Evolutionary conservation across 1,140 invertebrate species (phyloP), one percentile per base, ranked within the genome.

Genomic region (Coelopa frigida): DNA sequence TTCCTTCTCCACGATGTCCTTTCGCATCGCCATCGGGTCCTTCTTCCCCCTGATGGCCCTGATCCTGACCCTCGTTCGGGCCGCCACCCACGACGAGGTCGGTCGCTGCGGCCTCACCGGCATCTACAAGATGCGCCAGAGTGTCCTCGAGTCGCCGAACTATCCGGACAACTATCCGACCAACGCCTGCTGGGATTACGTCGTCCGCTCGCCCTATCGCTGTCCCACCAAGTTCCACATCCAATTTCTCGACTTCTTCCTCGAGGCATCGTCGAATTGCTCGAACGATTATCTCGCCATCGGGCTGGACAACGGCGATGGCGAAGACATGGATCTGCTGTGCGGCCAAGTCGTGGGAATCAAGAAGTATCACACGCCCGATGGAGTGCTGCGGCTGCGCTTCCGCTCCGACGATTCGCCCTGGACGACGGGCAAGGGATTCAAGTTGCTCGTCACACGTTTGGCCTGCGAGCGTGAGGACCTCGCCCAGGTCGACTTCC

Each of bases 181-280:
- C 11, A 66, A 72, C 48, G 54, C 59, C 12, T 59, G 73, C 21
- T 78, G 76, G 58, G 58, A 72, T 41, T 78, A 73, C 52, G 58
- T 67, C 4, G 57, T 80, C 11, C 70, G 69, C 21, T 77, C 73
- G 0, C 71, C 70, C 3, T 63, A 63, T 31, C 51, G 55, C 4
- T 80, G 77, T 40, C 68, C 75, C 11, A 72, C 71, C 26, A 58
- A 72, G 39, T 80, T 75, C 51, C 70, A 74, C 46, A 57, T 80
- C 12, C 71, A 77, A 44, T 78, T 78, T 51, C 50, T 77, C 3
- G 72, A 78, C 52, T 78, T 80, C 36, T 54, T 73, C 46, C 46
- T 79, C 20, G 59, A 67, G 47, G 47, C 61, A 0, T 73, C 75
- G 5, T 48, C 56, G 27, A 70, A 72, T 46, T 80, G 78, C 58